Percentiles rank a stretch among this genome's conserved stretches.
Conservation (phyloP, 2,888 invertebrate species). For the Orthosia cruda region DNA sequence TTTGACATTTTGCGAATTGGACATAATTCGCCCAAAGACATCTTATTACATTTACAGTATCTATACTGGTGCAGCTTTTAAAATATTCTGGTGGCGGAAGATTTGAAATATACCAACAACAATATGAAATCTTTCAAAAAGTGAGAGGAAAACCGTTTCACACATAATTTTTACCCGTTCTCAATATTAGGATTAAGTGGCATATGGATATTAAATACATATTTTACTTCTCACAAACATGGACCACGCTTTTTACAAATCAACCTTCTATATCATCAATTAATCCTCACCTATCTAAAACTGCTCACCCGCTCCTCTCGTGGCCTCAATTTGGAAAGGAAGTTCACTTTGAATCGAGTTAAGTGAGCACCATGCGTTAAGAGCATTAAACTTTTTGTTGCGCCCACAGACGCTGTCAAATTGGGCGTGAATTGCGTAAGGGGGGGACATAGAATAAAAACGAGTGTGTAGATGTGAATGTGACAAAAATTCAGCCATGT, state of each 20-base stretch:
- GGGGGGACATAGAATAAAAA: conserved; percentile 42
- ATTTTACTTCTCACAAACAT: no score
- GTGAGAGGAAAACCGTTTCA: not conserved
- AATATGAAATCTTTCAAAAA: no score
- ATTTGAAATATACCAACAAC: no score
- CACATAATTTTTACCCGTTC: not conserved
- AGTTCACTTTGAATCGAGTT: conserved; percentile 75
- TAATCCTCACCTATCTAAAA: not conserved
- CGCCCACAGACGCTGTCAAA: conserved; percentile 78
- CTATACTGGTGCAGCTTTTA: no score
- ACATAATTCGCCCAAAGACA: no score
- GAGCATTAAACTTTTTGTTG: conserved; percentile 83
- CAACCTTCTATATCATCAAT: not conserved
- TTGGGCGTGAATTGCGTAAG: conserved; percentile 81
- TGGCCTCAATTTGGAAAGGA: conserved; percentile 51
- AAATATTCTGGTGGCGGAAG: no score
- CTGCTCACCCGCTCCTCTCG: conserved; percentile 20
- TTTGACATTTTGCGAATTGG: no score
- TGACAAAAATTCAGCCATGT: not conserved
- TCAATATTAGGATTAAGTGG: not conserved
- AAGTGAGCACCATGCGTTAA: conserved; percentile 79
- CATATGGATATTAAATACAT: no score
- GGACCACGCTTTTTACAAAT: no score
- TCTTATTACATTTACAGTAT: no score
- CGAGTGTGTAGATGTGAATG: conserved; percentile 4